A percentile compares a stretch with the other conserved stretches of the same genome.
phyloP scores from a whole-genome alignment of 2,888 invertebrate genomes.

The Chalcis sispes region DNA sequence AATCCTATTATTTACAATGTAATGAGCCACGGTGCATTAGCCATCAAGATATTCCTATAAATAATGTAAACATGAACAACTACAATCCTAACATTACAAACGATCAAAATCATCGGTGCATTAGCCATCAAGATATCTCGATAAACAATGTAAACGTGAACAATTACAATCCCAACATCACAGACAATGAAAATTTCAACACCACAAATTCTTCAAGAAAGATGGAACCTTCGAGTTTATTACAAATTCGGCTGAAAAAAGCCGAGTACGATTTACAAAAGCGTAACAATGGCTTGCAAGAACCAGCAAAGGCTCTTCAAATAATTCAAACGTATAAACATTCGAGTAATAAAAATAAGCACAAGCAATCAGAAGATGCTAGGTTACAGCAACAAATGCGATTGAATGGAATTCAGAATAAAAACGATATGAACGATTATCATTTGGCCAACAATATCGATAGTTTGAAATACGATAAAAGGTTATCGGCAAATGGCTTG shows the following conservation, averaged over 20 bases:
- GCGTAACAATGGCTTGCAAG: constrained; percentile 71
- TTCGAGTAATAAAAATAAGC: too few species aligned
- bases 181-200: background rate
- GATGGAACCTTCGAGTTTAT: constrained; percentile 63
- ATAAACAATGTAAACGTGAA: constrained; percentile 13
- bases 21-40: too few species aligned
- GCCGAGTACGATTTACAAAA: constrained; percentile 62
- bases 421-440: too few species aligned
- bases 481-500: constrained; percentile 65
- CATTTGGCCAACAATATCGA: background rate
- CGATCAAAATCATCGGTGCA: background rate
- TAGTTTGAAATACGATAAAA: constrained; percentile 28
- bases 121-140: constrained; percentile 15
- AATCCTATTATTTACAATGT: too few species aligned
- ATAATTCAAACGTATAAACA: constrained; percentile 32
- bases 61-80: background rate
- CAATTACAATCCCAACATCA: background rate
- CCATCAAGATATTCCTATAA: constrained; percentile 33
- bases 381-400: background rate
- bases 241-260: constrained; percentile 65
- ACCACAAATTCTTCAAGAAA: too few species aligned
- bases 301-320: constrained; percentile 60
- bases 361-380: too few species aligned
- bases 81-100: background rate
- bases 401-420: constrained; percentile 67